Conservation (phyloP, 2,113 vertebrate genomes). For the Scartelaos histophorus region DNA sequence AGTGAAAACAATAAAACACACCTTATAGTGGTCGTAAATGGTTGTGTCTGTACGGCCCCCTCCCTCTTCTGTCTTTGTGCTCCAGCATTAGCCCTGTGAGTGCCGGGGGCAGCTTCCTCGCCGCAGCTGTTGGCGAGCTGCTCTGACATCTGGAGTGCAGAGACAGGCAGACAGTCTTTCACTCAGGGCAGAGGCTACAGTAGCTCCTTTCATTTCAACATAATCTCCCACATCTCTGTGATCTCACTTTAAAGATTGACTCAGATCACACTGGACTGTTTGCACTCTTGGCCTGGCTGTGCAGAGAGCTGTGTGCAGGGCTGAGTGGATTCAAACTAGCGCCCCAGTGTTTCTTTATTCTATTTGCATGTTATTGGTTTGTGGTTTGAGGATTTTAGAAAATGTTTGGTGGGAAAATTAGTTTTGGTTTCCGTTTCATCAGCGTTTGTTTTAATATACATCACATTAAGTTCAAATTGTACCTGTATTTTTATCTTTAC, state of each 20-base stretch:
- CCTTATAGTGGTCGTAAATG: background rate
- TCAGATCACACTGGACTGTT: constrained; percentile 38
- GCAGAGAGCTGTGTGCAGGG: constrained; percentile 27
- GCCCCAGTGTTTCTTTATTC: constrained; percentile 24
- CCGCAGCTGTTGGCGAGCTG: constrained; percentile 69
- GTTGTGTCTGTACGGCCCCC: constrained; percentile 40
- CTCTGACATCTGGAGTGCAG: constrained; percentile 72
- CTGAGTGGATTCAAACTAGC: constrained; percentile 52
- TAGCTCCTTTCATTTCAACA: constrained; percentile 43
- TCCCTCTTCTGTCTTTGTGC: constrained; percentile 36
- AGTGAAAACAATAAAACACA: background rate
- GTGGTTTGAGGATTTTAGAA: constrained; percentile 8
- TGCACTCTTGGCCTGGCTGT: constrained; percentile 32
- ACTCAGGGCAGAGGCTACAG: constrained; percentile 41
- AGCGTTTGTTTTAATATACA: background rate
- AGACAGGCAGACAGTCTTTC: constrained; percentile 48
- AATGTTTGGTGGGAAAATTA: background rate
- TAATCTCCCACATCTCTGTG: constrained; percentile 51
- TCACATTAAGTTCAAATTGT: background rate
- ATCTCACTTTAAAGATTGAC: constrained; percentile 39
- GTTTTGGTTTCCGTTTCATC: background rate
- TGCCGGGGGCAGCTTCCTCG: constrained; percentile 70
- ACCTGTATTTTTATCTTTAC: too few species aligned
- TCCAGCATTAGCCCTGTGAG: constrained; percentile 63
- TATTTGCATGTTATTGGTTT: constrained; percentile 9